Evolutionary conservation across 2,888 invertebrate species (phyloP).

Genomic region (Hemaris fuciformis): DNA sequence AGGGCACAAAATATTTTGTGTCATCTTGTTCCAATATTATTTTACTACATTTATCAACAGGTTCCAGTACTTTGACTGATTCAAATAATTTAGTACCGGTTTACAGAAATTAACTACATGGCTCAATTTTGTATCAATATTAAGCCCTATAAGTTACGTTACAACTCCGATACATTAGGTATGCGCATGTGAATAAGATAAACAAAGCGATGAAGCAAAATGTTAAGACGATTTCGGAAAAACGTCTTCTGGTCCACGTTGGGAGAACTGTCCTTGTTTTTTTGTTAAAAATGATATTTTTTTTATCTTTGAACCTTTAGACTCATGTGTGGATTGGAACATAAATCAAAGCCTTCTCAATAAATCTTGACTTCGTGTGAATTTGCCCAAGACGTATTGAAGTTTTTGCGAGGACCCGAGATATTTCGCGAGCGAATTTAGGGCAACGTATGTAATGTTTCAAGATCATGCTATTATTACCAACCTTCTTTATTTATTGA

Average conservation of each 20-base stretch:
- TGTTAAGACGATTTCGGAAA: slow-evolving; percentile 38
- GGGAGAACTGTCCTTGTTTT: slow-evolving; percentile 56
- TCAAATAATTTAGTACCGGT: too few species aligned
- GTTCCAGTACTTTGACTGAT: too few species aligned
- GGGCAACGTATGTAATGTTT: slow-evolving; percentile 4
- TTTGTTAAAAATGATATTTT: slow-evolving; percentile 62
- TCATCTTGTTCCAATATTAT: too few species aligned
- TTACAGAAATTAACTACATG: slow-evolving; percentile 22
- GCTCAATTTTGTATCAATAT: slow-evolving; percentile 31
- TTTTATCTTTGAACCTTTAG: slow-evolving; percentile 70
- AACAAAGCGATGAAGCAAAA: slow-evolving; percentile 46
- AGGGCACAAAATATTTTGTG: too few species aligned
- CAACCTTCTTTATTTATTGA: neutral
- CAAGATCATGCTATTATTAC: neutral
- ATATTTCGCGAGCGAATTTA: slow-evolving; percentile 6
- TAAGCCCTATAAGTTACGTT: slow-evolving; percentile 32
- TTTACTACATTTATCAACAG: too few species aligned
- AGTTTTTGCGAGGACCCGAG: slow-evolving; percentile 34
- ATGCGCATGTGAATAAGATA: slow-evolving; percentile 53
- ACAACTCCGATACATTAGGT: slow-evolving; percentile 45
- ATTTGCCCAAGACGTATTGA: slow-evolving; percentile 57
- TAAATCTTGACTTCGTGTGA: slow-evolving; percentile 69
- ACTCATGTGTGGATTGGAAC: slow-evolving; percentile 69
- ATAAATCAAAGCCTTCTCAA: slow-evolving; percentile 75
- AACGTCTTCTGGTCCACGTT: slow-evolving; percentile 45